phyloP scores from a whole-genome alignment of 2,888 invertebrate species.

The Tipula confusa region DNA sequence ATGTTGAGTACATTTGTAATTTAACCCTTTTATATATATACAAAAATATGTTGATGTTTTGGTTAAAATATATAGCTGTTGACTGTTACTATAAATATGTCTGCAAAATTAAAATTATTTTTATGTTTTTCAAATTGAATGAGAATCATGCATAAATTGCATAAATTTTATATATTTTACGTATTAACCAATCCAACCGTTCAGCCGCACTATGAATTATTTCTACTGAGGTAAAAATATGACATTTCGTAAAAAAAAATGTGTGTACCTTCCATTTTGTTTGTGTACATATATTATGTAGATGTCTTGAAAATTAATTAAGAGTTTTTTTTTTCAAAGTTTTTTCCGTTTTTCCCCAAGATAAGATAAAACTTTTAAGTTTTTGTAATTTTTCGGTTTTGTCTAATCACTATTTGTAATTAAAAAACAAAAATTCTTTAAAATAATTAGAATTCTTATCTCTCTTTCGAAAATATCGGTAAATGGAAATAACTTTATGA shows the following conservation, averaged over 20 bases:
- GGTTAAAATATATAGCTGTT: neutral
- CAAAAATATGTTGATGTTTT: neutral
- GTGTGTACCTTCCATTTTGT: neutral
- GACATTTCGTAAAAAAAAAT: conserved; percentile 14
- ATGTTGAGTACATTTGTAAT: neutral
- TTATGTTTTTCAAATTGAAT: neutral
- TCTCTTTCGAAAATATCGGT: neutral
- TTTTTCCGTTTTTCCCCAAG: neutral
- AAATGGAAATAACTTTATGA: neutral
- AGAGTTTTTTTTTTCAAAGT: neutral
- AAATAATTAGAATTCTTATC: conserved; percentile 7
- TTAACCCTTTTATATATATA: neutral
- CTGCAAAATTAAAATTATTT: neutral
- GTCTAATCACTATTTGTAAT: conserved; percentile 20
- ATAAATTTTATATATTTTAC: neutral
- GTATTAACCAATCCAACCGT: neutral
- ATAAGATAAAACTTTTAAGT: neutral
- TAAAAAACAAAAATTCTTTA: neutral
- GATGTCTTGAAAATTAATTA: neutral
- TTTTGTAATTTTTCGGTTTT: neutral
- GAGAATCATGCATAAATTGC: conserved; percentile 25
- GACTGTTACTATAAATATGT: neutral
- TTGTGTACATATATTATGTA: neutral
- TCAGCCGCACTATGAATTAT: neutral
- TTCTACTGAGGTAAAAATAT: neutral